A percentile compares a stretch with the other conserved stretches of the same genome.
phyloP scores from a whole-genome alignment of 2,797 vertebrate genomes.

The Glyptemys insculpta region DNA sequence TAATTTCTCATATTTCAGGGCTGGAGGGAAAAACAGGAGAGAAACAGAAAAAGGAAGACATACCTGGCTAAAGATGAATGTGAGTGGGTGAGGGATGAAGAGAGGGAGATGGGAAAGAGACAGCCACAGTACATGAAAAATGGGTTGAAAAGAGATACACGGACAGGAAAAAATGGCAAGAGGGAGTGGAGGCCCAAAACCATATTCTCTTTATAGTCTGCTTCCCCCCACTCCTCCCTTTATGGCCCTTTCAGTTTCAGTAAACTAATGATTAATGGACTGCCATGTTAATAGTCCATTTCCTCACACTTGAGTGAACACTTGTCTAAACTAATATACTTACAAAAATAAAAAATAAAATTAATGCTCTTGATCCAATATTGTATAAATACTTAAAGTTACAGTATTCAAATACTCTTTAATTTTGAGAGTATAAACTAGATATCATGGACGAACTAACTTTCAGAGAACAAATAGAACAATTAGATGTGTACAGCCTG shows the following conservation, averaged over 20 bases:
- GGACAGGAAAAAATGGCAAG: background rate
- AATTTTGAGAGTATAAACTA: background rate
- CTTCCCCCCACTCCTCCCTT: background rate
- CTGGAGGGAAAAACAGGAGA: background rate
- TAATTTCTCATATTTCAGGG: background rate
- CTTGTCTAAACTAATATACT: background rate
- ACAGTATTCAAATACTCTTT: background rate
- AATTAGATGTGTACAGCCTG: background rate
- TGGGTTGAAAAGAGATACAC: background rate
- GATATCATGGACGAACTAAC: background rate
- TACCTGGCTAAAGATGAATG: background rate
- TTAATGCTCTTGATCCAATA: background rate
- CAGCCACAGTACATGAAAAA: background rate
- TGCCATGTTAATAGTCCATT: background rate
- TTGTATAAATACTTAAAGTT: background rate
- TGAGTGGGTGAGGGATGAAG: fast-evolving
- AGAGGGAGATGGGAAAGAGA: background rate
- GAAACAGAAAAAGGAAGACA: background rate
- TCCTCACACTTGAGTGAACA: background rate
- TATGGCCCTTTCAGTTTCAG: background rate
- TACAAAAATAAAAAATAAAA: background rate
- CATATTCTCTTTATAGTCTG: background rate
- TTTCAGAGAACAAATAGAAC: background rate
- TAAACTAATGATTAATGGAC: background rate
- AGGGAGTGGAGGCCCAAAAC: background rate